Percentiles rank a stretch among this genome's conserved stretches.
These are phyloP conservation scores for Ranitomeya imitator DNA, from an alignment of 2,113 vertebrate genomes.

Conservation along the genomic window DNA sequence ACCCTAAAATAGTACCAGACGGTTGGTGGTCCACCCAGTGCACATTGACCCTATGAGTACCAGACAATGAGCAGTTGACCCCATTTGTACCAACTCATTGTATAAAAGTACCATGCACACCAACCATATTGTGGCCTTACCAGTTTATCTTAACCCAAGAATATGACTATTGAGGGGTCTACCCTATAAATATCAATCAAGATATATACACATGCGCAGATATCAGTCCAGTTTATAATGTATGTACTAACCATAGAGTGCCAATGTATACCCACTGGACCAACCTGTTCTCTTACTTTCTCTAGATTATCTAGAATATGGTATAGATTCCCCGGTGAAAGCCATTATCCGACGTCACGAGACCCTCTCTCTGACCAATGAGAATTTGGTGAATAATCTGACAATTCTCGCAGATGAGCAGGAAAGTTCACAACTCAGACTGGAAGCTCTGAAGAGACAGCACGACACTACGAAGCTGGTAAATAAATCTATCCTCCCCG, in stretches of 20 bases:
- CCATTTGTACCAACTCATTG: too few relatives aligned
- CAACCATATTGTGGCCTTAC: too few relatives aligned
- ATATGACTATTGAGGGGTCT: too few relatives aligned
- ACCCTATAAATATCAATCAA: too few relatives aligned
- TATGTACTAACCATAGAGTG: not conserved
- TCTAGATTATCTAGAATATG: conserved; percentile 61
- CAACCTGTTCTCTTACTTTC: conserved; percentile 7
- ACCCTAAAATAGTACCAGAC: too few relatives aligned
- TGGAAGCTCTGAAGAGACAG: conserved; percentile 68
- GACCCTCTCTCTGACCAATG: conserved; percentile 68
- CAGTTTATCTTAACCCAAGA: too few relatives aligned
- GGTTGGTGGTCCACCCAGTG: too few relatives aligned
- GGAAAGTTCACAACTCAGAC: conserved; percentile 63
- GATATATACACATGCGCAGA: not conserved
- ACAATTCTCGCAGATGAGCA: conserved; percentile 66
- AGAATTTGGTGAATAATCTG: conserved; percentile 69
- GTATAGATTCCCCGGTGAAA: conserved; percentile 63
- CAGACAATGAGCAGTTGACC: too few relatives aligned
- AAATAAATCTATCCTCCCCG: conserved; percentile 13
- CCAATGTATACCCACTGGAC: not conserved
- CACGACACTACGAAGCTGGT: conserved; percentile 68
- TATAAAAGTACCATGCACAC: too few relatives aligned
- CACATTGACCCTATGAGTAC: too few relatives aligned
- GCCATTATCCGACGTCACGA: conserved; percentile 70
- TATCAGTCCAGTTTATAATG: not conserved